Evolutionary conservation across 1,140 invertebrate genomes (phyloP).

Genomic region (Eufriesea mexicana): DNA sequence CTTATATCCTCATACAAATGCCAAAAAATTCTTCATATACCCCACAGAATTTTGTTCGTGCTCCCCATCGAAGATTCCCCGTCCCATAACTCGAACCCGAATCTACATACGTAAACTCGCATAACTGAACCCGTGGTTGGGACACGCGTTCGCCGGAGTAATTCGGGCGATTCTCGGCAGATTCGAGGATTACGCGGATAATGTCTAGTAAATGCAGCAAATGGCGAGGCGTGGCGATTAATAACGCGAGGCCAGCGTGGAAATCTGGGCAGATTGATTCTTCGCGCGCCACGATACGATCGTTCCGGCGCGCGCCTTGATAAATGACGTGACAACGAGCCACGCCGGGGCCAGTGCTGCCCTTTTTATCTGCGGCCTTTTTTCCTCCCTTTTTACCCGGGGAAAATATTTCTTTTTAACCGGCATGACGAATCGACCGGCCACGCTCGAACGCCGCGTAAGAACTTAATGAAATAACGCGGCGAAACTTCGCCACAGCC

Average conservation of each 20-base stretch:
- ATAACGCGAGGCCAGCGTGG: constrained; percentile 13
- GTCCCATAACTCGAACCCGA: no score
- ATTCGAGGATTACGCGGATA: not conserved
- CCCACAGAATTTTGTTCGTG: no score
- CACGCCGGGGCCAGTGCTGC: constrained; percentile 3
- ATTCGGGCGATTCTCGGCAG: not conserved
- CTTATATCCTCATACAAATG: no score
- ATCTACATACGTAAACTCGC: no score
- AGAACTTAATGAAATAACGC: constrained; percentile 64
- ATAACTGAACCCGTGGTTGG: no score
- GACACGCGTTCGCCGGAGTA: no score
- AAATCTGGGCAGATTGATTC: constrained; percentile 56
- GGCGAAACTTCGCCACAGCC: not conserved
- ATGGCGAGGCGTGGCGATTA: constrained; percentile 13
- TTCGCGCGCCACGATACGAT: constrained; percentile 46
- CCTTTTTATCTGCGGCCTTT: not conserved
- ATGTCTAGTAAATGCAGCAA: constrained; percentile 3
- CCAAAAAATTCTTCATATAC: no score
- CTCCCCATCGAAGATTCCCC: no score
- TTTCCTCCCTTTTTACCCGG: not conserved
- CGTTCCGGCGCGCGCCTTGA: constrained; percentile 52
- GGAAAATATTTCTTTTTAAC: constrained; percentile 39
- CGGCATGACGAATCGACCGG: constrained; percentile 59
- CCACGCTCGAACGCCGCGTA: constrained; percentile 49
- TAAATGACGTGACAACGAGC: constrained; percentile 61